Evolutionary conservation across 2,797 vertebrate species (phyloP).

Genomic region (Nothura maculosa): DNA sequence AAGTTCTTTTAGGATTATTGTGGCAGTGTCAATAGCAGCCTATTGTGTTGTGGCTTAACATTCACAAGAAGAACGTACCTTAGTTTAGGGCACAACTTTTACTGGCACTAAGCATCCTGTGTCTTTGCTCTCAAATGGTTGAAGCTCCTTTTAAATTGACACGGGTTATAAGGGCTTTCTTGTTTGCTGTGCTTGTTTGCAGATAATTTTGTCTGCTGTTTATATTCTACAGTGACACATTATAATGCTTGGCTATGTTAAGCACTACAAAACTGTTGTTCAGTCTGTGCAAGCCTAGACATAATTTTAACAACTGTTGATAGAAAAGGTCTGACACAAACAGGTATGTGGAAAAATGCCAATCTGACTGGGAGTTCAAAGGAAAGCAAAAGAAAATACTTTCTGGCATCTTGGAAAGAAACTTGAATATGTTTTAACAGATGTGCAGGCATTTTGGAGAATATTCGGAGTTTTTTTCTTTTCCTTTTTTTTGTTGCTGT

Average conservation of each 20-base stretch:
- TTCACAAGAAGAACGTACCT: background rate
- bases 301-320: conserved; percentile 11
- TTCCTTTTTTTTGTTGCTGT: background rate
- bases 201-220: background rate
- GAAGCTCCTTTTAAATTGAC: background rate
- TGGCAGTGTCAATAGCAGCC: background rate
- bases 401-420: background rate
- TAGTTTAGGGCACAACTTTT: background rate
- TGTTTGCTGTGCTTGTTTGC: background rate
- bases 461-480: background rate
- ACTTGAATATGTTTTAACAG: background rate
- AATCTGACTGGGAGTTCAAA: background rate
- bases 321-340: background rate
- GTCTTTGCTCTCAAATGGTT: background rate
- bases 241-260: conserved; percentile 21
- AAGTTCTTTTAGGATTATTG: background rate
- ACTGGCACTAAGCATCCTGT: background rate
- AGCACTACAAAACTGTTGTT: background rate
- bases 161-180: background rate
- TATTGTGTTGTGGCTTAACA: background rate
- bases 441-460: background rate
- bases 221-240: background rate
- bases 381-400: background rate
- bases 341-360: conserved; percentile 36
- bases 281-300: conserved; percentile 7